These are phyloP conservation scores for Nannoperca australis DNA, from an alignment of 2,797 vertebrate species.

Conservation along the genomic window DNA sequence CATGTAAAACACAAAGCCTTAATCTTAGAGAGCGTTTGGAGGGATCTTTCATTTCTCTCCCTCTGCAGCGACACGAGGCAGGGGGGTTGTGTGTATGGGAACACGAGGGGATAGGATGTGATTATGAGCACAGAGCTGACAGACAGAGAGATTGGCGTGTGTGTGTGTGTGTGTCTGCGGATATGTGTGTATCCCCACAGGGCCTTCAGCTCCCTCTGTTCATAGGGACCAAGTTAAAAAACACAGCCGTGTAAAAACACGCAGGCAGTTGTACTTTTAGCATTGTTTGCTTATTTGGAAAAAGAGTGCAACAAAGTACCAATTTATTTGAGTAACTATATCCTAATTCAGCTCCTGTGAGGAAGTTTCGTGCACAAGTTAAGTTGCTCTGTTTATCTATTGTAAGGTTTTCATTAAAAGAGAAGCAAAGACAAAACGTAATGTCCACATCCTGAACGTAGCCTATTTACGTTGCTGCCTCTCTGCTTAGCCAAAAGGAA, in stretches of 20 bases:
- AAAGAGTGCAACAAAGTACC: slow-evolving; percentile 63
- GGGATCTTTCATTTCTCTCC: slow-evolving; percentile 74
- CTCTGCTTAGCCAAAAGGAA: slow-evolving; percentile 40
- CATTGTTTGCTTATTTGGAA: slow-evolving; percentile 72
- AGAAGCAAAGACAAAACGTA: slow-evolving; percentile 39
- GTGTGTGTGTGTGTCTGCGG: slow-evolving; percentile 32
- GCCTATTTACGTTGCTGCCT: slow-evolving; percentile 29
- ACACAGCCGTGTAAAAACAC: slow-evolving; percentile 53
- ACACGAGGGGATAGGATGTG: slow-evolving; percentile 76
- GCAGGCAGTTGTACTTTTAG: slow-evolving; percentile 60
- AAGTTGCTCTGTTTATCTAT: slow-evolving; percentile 17
- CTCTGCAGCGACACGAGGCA: slow-evolving; percentile 69
- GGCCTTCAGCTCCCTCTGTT: slow-evolving; percentile 67
- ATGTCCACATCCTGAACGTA: slow-evolving; percentile 27
- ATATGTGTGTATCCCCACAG: slow-evolving; percentile 66
- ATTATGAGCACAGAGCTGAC: slow-evolving; percentile 79
- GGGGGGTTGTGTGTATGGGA: slow-evolving; percentile 69
- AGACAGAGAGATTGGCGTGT: slow-evolving; percentile 64
- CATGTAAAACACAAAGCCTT: slow-evolving; percentile 85
- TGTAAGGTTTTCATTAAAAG: slow-evolving; percentile 14
- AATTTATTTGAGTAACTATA: slow-evolving; percentile 58
- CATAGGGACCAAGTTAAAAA: slow-evolving; percentile 66
- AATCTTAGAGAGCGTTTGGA: slow-evolving; percentile 83
- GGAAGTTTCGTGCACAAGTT: slow-evolving; percentile 42
- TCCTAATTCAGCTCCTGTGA: slow-evolving; percentile 52